Evolutionary conservation across 1,140 invertebrate genomes (phyloP), one percentile per base, ranked within the genome.

Genomic region (Tetranychus urticae): DNA sequence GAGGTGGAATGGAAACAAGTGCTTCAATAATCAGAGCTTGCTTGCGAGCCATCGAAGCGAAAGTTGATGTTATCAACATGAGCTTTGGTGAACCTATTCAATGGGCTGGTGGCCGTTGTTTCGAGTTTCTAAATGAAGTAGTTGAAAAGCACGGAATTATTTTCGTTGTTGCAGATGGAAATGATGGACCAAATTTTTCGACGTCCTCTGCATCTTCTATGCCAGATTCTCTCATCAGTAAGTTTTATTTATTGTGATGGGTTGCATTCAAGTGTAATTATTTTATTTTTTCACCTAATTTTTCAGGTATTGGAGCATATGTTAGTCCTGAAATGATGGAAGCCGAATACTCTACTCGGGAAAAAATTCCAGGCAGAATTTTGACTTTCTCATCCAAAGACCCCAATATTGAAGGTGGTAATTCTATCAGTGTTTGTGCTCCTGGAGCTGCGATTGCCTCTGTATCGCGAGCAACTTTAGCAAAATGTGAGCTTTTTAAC

Each of bases 321-420:
- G 88, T 97, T 50, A 93, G 90, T 0, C 86, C 90, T 6, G 87
- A 93, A 64, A 97, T 97, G 92, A 94, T 94, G 88, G 75, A 81
- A 58, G 87, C 90, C 7, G 88, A 92, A 70, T 96, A 97, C 77
- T 87, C 88, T 0, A 77, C 96, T 71, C 77, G 85, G 57, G 81
- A 87, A 70, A 84, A 83, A 72, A 71, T 87, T 59, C 80, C 85
- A 10, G 81, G 82, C 31, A 87, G 83, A 74, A 82, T 87, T 5
- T 97, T 90, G 72, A 93, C 89, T 3, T 98, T 91, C 91, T 86
- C 87, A 54, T 92, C 88, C 2, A 78, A 93, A 59, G 93, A 80
- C n/a, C 80, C 80, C 59, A 69, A 72, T 72, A 60, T 82, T 54
- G 89, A 97, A 74, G 94, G 93, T 48, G 86, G 82, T 47, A 75